These are phyloP conservation scores for Anodontia alba DNA, from an alignment of 2,888 invertebrate species.

Conservation along the genomic window DNA sequence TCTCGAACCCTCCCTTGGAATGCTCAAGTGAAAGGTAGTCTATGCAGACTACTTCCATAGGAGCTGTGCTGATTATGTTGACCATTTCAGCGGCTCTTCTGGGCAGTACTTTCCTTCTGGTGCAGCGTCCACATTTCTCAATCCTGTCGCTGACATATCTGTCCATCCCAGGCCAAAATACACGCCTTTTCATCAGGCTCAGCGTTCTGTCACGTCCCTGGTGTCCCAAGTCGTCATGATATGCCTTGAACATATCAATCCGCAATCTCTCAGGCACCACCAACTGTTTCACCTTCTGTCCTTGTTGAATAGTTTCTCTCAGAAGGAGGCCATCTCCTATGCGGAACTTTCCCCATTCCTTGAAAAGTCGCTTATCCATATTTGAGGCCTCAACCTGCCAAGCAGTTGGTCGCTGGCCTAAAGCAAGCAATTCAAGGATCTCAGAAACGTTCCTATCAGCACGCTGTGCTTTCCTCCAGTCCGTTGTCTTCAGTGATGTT, in stretches of 20 bases:
- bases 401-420: slow-evolving; percentile 11
- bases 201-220: slow-evolving; percentile 16
- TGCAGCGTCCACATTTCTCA: slow-evolving; percentile 24
- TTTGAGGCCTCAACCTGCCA: neutral
- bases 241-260: neutral
- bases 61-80: slow-evolving; percentile 21
- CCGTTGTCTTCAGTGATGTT: neutral
- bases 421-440: neutral
- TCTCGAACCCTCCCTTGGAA: slow-evolving; percentile 11
- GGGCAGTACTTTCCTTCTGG: slow-evolving; percentile 16
- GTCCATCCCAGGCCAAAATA: slow-evolving; percentile 32
- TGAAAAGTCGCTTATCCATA: neutral
- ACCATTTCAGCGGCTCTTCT: slow-evolving; percentile 1
- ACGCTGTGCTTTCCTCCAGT: neutral
- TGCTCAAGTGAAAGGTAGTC: slow-evolving; percentile 11
- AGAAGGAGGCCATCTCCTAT: neutral
- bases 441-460: neutral
- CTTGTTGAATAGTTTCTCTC: neutral
- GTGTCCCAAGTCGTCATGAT: slow-evolving; percentile 28
- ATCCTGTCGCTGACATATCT: slow-evolving; percentile 16
- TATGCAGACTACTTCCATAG: slow-evolving; percentile 30
- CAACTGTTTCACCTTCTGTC: neutral
- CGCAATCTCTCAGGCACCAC: neutral
- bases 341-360: neutral
- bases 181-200: neutral